These are phyloP conservation scores for Hermaeophaga mercurialis DNA, from an alignment of 2,888 invertebrate species.

Conservation along the genomic window DNA sequence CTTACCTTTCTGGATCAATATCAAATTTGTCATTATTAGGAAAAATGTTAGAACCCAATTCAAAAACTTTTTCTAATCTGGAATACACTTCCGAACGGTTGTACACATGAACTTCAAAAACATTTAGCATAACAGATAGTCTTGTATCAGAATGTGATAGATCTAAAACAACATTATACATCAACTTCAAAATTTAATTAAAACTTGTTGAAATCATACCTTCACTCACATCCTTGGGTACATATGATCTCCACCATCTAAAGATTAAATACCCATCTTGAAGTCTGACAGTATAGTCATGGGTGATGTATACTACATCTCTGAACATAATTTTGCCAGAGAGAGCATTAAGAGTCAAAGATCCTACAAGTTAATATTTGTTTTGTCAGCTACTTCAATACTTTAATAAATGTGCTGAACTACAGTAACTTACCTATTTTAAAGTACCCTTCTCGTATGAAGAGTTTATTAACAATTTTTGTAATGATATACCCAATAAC, in stretches of 20 bases:
- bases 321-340: slow-evolving; percentile 99
- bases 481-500: slow-evolving; percentile 90
- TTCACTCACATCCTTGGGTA: slow-evolving; percentile 93
- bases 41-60: slow-evolving; percentile 78
- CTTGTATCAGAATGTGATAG: slow-evolving; percentile 94
- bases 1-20: slow-evolving; percentile 43
- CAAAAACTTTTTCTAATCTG: slow-evolving; percentile 86
- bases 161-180: slow-evolving; percentile 63
- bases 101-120: slow-evolving; percentile 93
- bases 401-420: too few relatives aligned
- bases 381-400: too few relatives aligned
- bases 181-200: neutral
- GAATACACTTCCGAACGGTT: slow-evolving; percentile 89
- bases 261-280: slow-evolving; percentile 98
- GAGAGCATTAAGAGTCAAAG: slow-evolving; percentile 91
- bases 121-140: slow-evolving; percentile 88
- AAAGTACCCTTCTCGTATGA: slow-evolving; percentile 84
- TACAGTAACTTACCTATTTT: slow-evolving; percentile 80
- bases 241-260: slow-evolving; percentile 96
- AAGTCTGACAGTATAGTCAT: slow-evolving; percentile 89
- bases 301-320: slow-evolving; percentile 91
- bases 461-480: slow-evolving; percentile 84
- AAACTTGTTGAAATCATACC: slow-evolving; percentile 62
- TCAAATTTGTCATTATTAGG: slow-evolving; percentile 57
- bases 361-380: slow-evolving; percentile 69